Conservation (phyloP, 2,888 invertebrate genomes). For the Chrysolina oricalcia region DNA sequence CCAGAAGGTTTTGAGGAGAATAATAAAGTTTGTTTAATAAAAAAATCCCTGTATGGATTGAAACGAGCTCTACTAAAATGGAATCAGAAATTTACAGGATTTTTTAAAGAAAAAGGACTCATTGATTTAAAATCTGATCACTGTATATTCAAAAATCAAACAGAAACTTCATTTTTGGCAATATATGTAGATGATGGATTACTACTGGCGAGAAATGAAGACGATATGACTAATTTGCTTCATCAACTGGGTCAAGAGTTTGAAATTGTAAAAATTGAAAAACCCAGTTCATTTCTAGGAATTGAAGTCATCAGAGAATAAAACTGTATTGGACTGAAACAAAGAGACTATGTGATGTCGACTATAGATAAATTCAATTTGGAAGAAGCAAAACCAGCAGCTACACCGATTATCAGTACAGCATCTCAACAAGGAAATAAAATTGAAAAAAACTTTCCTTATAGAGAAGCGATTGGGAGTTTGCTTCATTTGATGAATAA, state of each 20-base stretch:
- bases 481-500: too few species aligned
- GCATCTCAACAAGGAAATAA: not conserved
- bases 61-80: slow-evolving; percentile 22
- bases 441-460: slow-evolving; percentile 3
- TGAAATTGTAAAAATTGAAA: slow-evolving; percentile 29
- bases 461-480: slow-evolving; percentile 3
- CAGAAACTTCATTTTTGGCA: slow-evolving; percentile 34
- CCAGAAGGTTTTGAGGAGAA: slow-evolving; percentile 18
- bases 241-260: slow-evolving; percentile 25
- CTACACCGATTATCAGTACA: not conserved
- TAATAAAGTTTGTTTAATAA: slow-evolving; percentile 15
- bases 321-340: slow-evolving; percentile 24
- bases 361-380: not conserved
- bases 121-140: too few species aligned
- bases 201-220: slow-evolving; percentile 26
- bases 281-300: slow-evolving; percentile 35
- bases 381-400: not conserved
- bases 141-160: slow-evolving; percentile 40
- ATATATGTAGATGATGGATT: slow-evolving; percentile 50
- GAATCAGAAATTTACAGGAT: slow-evolving; percentile 6
- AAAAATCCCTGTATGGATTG: slow-evolving; percentile 18
- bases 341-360: slow-evolving; percentile 37
- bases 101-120: slow-evolving; percentile 38
- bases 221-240: slow-evolving; percentile 28
- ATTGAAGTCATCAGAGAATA: slow-evolving; percentile 31